phyloP scores from a whole-genome alignment of 2,113 vertebrate species.

The Calypte anna region DNA sequence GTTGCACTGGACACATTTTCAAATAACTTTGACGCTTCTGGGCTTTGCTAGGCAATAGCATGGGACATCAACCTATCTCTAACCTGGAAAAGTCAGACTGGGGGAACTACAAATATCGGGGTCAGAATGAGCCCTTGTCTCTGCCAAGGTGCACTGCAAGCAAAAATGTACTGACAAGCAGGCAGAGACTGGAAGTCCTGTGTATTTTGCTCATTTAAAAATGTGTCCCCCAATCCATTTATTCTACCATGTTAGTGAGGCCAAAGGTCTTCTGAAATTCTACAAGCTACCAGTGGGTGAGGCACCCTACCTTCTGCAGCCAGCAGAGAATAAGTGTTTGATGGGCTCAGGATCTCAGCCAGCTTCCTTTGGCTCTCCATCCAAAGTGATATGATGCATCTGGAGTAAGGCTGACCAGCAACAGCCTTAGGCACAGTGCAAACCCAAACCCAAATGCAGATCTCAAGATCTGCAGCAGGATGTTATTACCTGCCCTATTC shows the following conservation, averaged over 20 bases:
- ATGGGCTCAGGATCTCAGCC: neutral
- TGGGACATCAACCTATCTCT: neutral
- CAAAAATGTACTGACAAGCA: neutral
- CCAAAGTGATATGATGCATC: fast-evolving
- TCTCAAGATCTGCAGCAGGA: neutral
- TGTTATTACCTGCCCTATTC: neutral
- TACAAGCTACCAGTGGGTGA: neutral
- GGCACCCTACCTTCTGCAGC: neutral
- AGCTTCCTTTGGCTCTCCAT: neutral
- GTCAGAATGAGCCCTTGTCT: neutral
- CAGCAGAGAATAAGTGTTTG: neutral
- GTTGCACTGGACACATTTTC: neutral
- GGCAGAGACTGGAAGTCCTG: neutral
- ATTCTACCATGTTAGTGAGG: neutral
- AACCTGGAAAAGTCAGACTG: neutral
- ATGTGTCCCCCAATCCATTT: neutral
- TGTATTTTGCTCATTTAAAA: neutral
- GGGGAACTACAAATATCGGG: neutral
- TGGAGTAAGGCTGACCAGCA: neutral
- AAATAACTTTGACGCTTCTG: fast-evolving
- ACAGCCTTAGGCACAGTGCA: neutral
- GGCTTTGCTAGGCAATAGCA: neutral
- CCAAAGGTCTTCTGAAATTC: neutral
- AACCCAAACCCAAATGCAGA: neutral
- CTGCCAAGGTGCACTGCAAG: neutral